Percentiles rank a stretch among this genome's conserved stretches.
phyloP scores from a whole-genome alignment of 1,140 invertebrate genomes.

The Chironomus striatipennis region DNA sequence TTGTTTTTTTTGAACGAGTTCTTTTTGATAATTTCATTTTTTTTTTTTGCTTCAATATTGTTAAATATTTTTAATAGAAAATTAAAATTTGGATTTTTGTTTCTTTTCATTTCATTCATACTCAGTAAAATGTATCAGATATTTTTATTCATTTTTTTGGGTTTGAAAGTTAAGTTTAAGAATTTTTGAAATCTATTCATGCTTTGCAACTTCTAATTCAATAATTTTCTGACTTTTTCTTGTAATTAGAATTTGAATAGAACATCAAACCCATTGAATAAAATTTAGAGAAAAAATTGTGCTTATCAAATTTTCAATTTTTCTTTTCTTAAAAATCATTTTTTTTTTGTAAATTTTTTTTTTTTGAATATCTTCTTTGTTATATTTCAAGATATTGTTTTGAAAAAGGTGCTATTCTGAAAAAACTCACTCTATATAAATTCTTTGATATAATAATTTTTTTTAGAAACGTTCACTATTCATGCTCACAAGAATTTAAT shows the following conservation, averaged over 20 bases:
- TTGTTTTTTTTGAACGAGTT: conserved; percentile 13
- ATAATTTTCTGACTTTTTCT: too few species aligned
- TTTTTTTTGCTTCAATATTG: background rate
- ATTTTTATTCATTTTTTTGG: background rate
- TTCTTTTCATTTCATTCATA: background rate
- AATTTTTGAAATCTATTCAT: background rate
- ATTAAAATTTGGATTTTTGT: background rate
- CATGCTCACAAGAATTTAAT: conserved; percentile 3
- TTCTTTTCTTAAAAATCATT: background rate
- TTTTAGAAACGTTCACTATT: too few species aligned
- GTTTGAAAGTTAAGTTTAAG: background rate
- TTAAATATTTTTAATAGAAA: background rate
- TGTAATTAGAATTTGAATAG: too few species aligned
- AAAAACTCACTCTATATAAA: too few species aligned
- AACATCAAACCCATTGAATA: too few species aligned
- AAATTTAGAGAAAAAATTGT: background rate
- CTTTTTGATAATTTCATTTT: background rate
- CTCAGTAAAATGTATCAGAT: background rate
- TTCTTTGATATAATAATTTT: too few species aligned
- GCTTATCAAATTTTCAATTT: background rate
- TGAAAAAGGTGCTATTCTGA: too few species aligned
- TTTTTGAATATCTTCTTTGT: background rate
- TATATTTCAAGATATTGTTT: too few species aligned
- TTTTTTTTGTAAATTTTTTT: background rate
- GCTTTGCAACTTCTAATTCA: too few species aligned